Evolutionary conservation across 2,797 vertebrate genomes (phyloP).

Genomic region (Todus mexicanus): DNA sequence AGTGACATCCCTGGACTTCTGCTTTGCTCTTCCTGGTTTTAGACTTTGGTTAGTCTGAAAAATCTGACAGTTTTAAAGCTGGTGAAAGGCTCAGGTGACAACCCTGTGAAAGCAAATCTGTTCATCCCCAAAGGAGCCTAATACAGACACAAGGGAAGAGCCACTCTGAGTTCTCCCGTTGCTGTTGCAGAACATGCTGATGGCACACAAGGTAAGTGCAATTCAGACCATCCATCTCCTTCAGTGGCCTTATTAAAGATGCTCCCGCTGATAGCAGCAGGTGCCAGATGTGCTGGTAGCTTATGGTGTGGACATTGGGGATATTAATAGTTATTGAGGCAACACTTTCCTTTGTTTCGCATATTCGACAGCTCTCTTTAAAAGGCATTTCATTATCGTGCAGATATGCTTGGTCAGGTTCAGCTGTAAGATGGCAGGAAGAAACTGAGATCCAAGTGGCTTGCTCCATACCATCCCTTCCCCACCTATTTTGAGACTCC

Average conservation of each 20-base stretch:
- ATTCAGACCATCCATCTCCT: not conserved
- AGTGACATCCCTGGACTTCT: not conserved
- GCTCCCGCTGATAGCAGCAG: not conserved
- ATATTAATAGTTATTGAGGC: not conserved
- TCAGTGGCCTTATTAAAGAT: not conserved
- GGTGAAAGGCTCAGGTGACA: not conserved
- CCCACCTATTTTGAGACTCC: not conserved
- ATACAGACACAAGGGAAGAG: not conserved
- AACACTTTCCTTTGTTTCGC: not conserved
- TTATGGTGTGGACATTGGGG: not conserved
- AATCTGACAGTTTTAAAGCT: not conserved
- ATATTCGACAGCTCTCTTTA: not conserved
- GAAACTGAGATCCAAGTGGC: not conserved
- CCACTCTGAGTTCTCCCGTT: not conserved
- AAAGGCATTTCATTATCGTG: not conserved
- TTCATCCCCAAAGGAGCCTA: not conserved
- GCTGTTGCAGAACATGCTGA: not conserved
- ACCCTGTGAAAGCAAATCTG: not conserved
- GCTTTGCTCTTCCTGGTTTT: constrained; percentile 5
- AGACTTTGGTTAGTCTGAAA: not conserved
- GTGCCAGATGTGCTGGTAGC: not conserved
- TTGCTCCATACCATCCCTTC: not conserved
- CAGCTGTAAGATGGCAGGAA: not conserved
- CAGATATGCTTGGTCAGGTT: not conserved
- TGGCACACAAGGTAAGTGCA: not conserved